Base-by-base conservation (phyloP, 1,140 invertebrate genomes). In the Hyphantria cunea region DNA sequence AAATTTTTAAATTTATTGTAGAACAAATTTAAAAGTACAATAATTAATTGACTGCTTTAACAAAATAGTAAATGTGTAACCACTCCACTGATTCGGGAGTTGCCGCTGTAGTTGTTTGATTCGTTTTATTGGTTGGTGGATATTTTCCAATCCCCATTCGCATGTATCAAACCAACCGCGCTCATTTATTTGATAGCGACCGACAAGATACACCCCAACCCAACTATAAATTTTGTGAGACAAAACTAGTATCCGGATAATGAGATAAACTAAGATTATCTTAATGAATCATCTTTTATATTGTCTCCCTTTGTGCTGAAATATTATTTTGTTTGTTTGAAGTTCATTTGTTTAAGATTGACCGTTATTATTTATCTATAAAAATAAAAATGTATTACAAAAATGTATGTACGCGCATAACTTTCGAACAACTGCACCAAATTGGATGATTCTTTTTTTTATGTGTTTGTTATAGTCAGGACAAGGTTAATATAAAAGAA, bases 121-220 rank as follows among this genome's bases (percentile, higher is more conserved):
- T 80, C 80, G 78, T 86, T 89, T 89, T 87, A 87, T 87, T 86
- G 77, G 84, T 71, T 76, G 63, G 76, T 72, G 74, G 78, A 70
- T 76, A 78, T 82, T 80, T 81, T 65, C 76, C 74, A 78, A 66
- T 86, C 86, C 84, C 84, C 83, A 78, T 86, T 82, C 83, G 71
- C 77, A 87, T 89, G 86, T 84, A 89, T 89, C 86, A 89, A 89
- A 87, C 77, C 74, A 83, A 75, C 74, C 84, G 78, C 70, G 81
- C 83, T 89, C 84, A 87, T 89, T 89, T 86, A 84, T 89, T 87
- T 84, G 82, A 86, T 85, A 80, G 76, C 67, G 63, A 73, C 72
- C 65, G 66, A 70, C 65, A 74, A 76, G 73, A 72, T 76, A 78
- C 72, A 80, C 61, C 54, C 56, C 52, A 63, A 62, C 37, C 54